These are phyloP conservation scores for Hymenopus coronatus DNA, from an alignment of 2,888 invertebrate genomes.

Conservation along the genomic window DNA sequence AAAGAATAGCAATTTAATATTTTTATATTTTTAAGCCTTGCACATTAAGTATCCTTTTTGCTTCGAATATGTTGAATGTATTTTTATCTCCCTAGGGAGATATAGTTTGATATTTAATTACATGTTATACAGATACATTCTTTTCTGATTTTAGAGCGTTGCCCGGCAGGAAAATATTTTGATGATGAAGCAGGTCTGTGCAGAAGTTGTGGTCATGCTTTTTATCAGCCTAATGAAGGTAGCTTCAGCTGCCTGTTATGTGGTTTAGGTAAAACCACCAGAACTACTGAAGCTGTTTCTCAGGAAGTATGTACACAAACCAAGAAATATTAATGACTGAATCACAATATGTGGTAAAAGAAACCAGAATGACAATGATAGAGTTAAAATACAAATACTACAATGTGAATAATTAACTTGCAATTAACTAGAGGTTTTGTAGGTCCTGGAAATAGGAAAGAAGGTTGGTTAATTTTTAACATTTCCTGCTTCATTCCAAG, in stretches of 20 bases:
- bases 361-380: too few relatives aligned
- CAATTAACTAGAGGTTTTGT: neutral
- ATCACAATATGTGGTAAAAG: neutral
- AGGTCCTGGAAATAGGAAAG: neutral
- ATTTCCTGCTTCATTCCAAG: too few relatives aligned
- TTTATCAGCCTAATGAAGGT: slow-evolving; percentile 87
- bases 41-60: too few relatives aligned
- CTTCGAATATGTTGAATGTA: too few relatives aligned
- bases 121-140: neutral
- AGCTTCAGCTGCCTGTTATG: slow-evolving; percentile 86
- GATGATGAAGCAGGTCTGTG: slow-evolving; percentile 86
- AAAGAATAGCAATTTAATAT: too few relatives aligned
- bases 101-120: too few relatives aligned
- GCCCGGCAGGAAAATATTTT: slow-evolving; percentile 91
- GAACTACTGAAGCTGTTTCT: slow-evolving; percentile 85
- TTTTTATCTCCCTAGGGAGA: too few relatives aligned
- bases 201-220: slow-evolving; percentile 89
- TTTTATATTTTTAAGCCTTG: too few relatives aligned
- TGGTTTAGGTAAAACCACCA: slow-evolving; percentile 87
- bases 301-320: slow-evolving; percentile 51
- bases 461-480: neutral
- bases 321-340: neutral
- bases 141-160: slow-evolving; percentile 62
- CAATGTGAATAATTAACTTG: neutral
- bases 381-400: too few relatives aligned